Percentiles rank a stretch among this genome's conserved stretches.
phyloP scores from a whole-genome alignment of 2,888 invertebrate genomes.

The Vandiemenella viatica region DNA sequence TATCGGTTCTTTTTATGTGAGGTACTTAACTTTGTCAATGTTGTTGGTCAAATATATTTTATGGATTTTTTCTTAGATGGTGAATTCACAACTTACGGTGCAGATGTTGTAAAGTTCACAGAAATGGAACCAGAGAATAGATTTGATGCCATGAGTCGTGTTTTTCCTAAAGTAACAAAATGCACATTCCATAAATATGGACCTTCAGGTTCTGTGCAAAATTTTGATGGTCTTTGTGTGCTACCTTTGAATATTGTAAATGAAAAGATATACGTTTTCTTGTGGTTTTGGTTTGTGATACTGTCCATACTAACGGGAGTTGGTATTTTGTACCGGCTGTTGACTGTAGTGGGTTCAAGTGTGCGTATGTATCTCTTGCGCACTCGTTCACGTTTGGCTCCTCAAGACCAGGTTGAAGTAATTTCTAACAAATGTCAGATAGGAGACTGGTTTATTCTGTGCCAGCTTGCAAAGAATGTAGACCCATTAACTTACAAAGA shows the following conservation, averaged over 20 bases:
- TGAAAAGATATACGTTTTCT: neutral
- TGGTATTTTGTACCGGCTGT: constrained; percentile 24
- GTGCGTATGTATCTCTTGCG: constrained; percentile 24
- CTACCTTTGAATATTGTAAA: neutral
- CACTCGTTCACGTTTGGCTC: constrained; percentile 21
- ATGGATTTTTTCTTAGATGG: constrained; percentile 25
- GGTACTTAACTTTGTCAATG: constrained; percentile 18
- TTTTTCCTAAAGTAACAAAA: neutral
- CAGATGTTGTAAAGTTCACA: constrained; percentile 21
- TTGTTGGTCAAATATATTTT: constrained; percentile 26
- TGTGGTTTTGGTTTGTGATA: constrained; percentile 23
- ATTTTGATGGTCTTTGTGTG: neutral
- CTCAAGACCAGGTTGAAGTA: too few species aligned
- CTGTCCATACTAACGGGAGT: constrained; percentile 25
- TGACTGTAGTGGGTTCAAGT: constrained; percentile 21
- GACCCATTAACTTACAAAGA: neutral
- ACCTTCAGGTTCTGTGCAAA: neutral
- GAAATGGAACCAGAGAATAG: neutral
- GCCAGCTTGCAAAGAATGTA: neutral
- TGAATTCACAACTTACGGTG: constrained; percentile 29
- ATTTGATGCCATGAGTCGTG: neutral
- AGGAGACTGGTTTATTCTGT: neutral
- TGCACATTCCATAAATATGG: neutral
- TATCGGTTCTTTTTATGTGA: constrained; percentile 25
- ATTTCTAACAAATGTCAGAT: neutral